Base-by-base conservation (phyloP, 2,797 vertebrate species). In the Carcharodon carcharias region DNA sequence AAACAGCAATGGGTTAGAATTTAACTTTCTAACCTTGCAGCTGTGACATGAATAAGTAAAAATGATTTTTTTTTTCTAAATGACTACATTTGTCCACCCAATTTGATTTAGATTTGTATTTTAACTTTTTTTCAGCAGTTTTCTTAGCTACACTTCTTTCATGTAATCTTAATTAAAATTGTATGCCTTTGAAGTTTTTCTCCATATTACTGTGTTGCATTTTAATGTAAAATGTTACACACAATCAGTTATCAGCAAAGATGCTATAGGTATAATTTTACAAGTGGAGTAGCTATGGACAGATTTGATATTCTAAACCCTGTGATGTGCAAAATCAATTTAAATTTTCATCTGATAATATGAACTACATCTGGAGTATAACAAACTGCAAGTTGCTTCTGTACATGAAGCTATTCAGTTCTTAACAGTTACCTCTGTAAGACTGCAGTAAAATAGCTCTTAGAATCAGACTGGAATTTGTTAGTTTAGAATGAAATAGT, bases 321-420 rank as follows among this genome's bases (percentile, higher is more conserved):
- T 77, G 94, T 95, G 69, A 95, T 95, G 94, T 95, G 94, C 94
- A 95, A 95, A 95, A 95, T 95, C 94, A 95, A 95, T 95, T 95
- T 95, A 95, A 95, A 95, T 77, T 95, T 95, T 95, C 69, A 95
- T 77, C 94, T 73, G 94, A 95, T 95, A 95, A 95, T 56, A 56
- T n/a, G 69, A 95, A 77, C 94, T 95, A 58, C 50, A 95, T 95
- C 50, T 73, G 69, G 67, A 56, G 69, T 95, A 73, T 95, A 77
- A 95, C 94, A 95, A 95, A 77, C 69, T 95, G 89, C n/a, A 69
- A 95, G 94, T 71, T 95, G 94, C 67, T 45, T 95, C 94, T 95
- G 94, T 50, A 77, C 69, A 95, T 77, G 94, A n/a, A 95, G 54
- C 94, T 95, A 77, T 95, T 95, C 94, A 95, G 94, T 58, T 73